Conservation (phyloP, 2,113 vertebrate species). For the Sisor rabdophorus region DNA sequence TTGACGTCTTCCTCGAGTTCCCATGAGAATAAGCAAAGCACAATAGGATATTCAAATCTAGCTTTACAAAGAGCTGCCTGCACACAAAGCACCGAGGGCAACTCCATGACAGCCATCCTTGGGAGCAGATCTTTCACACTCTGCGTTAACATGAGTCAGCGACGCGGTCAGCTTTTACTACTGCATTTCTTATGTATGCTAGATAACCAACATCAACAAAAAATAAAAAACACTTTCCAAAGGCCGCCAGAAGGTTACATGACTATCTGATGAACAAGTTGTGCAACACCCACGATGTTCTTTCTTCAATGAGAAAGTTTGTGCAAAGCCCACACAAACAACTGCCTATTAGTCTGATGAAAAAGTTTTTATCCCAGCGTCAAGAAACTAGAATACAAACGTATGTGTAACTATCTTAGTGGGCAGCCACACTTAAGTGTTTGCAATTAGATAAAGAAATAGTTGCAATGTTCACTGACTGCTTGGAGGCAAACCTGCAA, state of each 20-base stretch:
- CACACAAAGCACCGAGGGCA: slow-evolving; percentile 35
- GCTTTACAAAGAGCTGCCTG: slow-evolving; percentile 53
- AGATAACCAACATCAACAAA: not conserved
- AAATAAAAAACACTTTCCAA: not conserved
- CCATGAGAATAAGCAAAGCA: slow-evolving; percentile 54
- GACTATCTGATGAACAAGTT: slow-evolving; percentile 14
- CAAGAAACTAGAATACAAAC: slow-evolving; percentile 27
- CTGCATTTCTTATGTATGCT: not conserved
- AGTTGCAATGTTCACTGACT: slow-evolving; percentile 50
- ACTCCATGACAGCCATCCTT: slow-evolving; percentile 27
- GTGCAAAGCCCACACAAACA: slow-evolving; percentile 7
- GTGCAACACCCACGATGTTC: not conserved
- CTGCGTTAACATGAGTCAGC: not conserved
- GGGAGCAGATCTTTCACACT: slow-evolving; percentile 8
- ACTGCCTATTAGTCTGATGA: not conserved
- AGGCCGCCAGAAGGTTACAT: slow-evolving; percentile 25
- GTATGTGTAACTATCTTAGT: slow-evolving; percentile 45
- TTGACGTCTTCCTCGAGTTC: slow-evolving; percentile 62
- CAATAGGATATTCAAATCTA: slow-evolving; percentile 58
- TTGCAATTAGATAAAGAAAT: slow-evolving; percentile 54
- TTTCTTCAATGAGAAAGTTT: slow-evolving; percentile 7
- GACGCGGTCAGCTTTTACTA: not conserved
- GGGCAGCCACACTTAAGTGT: slow-evolving; percentile 58
- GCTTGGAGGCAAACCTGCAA: slow-evolving; percentile 57
- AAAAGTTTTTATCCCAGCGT: not conserved